These are phyloP conservation scores for Melieria crassipennis DNA, from an alignment of 2,888 invertebrate genomes.

Conservation along the genomic window DNA sequence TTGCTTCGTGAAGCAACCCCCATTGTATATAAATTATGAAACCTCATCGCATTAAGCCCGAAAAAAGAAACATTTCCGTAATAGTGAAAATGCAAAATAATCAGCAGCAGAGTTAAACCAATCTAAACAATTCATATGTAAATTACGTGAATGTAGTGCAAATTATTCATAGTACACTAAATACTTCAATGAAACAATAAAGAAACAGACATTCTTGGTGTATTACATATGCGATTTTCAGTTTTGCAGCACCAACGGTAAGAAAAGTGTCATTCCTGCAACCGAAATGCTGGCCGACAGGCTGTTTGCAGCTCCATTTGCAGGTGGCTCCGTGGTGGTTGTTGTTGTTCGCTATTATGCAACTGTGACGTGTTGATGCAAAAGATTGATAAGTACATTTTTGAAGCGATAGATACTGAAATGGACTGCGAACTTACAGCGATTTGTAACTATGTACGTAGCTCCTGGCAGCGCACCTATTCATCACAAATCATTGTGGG, in stretches of 20 bases:
- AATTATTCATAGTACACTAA: slow-evolving; percentile 16
- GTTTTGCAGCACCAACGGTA: too few relatives aligned
- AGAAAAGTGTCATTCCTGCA: too few relatives aligned
- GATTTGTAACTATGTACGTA: slow-evolving; percentile 47
- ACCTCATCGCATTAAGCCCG: slow-evolving; percentile 79
- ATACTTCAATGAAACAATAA: neutral
- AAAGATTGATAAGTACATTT: too few relatives aligned
- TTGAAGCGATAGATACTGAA: too few relatives aligned
- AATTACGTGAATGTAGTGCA: slow-evolving; percentile 13
- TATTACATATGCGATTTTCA: too few relatives aligned
- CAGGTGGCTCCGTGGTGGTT: too few relatives aligned
- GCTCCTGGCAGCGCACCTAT: slow-evolving; percentile 50
- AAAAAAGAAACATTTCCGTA: slow-evolving; percentile 72
- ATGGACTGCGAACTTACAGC: slow-evolving; percentile 40
- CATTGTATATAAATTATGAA: slow-evolving; percentile 70
- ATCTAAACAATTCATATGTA: slow-evolving; percentile 25
- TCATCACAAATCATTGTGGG: slow-evolving; percentile 52
- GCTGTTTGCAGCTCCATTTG: too few relatives aligned
- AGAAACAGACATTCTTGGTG: neutral
- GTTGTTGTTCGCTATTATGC: too few relatives aligned
- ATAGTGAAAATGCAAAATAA: slow-evolving; percentile 73
- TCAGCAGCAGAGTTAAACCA: slow-evolving; percentile 52
- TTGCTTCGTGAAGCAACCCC: too few relatives aligned
- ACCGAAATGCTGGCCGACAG: too few relatives aligned
- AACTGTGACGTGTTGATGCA: too few relatives aligned